Evolutionary conservation across 2,888 invertebrate genomes (phyloP).

Genomic region (Oscheius onirici): DNA sequence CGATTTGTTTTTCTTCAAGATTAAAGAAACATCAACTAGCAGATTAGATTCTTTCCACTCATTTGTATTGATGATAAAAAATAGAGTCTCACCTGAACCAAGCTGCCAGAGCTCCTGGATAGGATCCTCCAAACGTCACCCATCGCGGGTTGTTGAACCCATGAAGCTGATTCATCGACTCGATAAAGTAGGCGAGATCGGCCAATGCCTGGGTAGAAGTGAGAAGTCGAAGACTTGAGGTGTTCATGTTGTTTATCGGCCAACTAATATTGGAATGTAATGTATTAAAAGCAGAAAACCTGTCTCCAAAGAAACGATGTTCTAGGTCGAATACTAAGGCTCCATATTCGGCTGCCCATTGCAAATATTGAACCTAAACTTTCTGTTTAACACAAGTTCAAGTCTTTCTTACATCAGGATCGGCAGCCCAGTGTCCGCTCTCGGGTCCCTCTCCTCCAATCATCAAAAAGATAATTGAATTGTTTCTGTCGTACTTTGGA

Average conservation of each 20-base stretch:
- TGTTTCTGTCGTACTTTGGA: constrained; percentile 43
- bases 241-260: constrained; percentile 40
- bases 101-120: constrained; percentile 59
- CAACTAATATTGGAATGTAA: too few relatives aligned
- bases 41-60: too few relatives aligned
- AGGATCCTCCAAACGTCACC: constrained; percentile 68
- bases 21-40: too few relatives aligned
- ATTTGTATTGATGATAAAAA: too few relatives aligned
- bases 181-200: constrained; percentile 56
- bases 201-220: constrained; percentile 57
- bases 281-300: not conserved
- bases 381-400: not conserved
- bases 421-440: constrained; percentile 44
- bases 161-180: constrained; percentile 51
- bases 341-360: constrained; percentile 53
- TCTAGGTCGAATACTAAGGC: constrained; percentile 57
- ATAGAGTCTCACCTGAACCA: constrained; percentile 61
- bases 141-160: constrained; percentile 59
- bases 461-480: constrained; percentile 60
- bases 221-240: constrained; percentile 39
- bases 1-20: too few relatives aligned
- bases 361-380: constrained; percentile 44
- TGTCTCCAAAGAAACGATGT: constrained; percentile 58
- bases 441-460: constrained; percentile 62
- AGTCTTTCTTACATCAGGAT: constrained; percentile 3